Percentiles rank a stretch among this genome's conserved stretches.
Conservation (phyloP, 2,113 vertebrate species). For the Atrichornis clamosus region DNA sequence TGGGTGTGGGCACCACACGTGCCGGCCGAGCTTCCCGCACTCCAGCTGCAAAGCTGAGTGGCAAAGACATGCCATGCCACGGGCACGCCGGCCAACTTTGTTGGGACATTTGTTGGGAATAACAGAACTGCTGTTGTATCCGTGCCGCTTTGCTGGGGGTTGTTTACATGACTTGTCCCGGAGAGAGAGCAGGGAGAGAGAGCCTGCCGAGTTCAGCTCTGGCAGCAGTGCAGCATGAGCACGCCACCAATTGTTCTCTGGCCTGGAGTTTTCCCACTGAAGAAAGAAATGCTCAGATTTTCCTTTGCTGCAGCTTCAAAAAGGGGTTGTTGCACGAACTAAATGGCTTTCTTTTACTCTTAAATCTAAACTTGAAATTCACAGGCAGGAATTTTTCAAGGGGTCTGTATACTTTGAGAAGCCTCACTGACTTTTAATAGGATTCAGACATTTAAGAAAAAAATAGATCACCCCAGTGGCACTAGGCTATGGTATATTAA, state of each 20-base stretch:
- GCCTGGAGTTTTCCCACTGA: background rate
- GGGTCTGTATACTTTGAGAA: background rate
- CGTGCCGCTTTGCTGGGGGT: fast-evolving
- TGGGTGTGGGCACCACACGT: fast-evolving
- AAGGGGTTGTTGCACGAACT: background rate
- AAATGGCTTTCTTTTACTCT: background rate
- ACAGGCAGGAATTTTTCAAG: background rate
- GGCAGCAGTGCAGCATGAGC: fast-evolving
- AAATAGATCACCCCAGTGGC: background rate
- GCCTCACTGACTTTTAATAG: background rate
- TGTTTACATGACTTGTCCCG: background rate
- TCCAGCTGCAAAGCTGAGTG: background rate
- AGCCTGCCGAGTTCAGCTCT: fast-evolving
- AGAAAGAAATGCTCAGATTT: fast-evolving
- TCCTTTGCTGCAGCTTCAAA: background rate
- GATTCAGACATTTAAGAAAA: background rate
- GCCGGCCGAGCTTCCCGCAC: fast-evolving
- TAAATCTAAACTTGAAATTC: background rate
- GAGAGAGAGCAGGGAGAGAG: background rate
- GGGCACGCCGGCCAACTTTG: fast-evolving
- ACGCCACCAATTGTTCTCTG: fast-evolving
- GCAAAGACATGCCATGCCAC: fast-evolving
- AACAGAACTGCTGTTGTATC: background rate
- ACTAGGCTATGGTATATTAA: background rate
- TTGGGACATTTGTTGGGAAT: fast-evolving